Conservation (phyloP, 2,797 vertebrate genomes). For the Hoplostethus atlanticus region DNA sequence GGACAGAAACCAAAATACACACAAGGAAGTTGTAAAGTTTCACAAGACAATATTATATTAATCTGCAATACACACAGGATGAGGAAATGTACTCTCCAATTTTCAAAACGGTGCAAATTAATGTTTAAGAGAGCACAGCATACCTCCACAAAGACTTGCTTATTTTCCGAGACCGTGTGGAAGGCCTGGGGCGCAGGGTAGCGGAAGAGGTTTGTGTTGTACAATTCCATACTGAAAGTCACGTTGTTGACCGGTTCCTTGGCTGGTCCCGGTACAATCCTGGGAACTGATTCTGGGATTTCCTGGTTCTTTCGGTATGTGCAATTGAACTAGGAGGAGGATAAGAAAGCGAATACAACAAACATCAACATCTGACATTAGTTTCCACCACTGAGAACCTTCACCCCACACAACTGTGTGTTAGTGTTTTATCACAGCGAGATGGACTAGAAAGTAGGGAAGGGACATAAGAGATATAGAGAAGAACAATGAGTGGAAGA, state of each 20-base stretch:
- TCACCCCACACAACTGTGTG: slow-evolving; percentile 22
- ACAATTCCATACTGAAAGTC: slow-evolving; percentile 92
- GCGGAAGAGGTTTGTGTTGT: slow-evolving; percentile 77
- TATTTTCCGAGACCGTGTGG: slow-evolving; percentile 73
- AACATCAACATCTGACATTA: slow-evolving; percentile 51
- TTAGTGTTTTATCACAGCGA: slow-evolving; percentile 30
- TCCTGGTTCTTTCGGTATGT: slow-evolving; percentile 81
- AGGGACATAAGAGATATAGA: slow-evolving; percentile 31
- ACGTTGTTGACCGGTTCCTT: slow-evolving; percentile 77
- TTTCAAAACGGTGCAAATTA: neutral
- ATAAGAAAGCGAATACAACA: slow-evolving; percentile 37
- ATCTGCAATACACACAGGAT: slow-evolving; percentile 1
- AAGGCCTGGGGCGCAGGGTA: slow-evolving; percentile 65
- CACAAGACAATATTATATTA: slow-evolving; percentile 8
- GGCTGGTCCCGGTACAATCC: slow-evolving; percentile 38
- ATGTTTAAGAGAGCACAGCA: neutral
- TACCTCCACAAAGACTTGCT: slow-evolving; percentile 84
- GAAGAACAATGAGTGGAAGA: slow-evolving; percentile 37
- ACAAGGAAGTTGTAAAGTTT: neutral
- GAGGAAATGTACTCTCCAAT: neutral
- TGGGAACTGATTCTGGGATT: slow-evolving; percentile 12
- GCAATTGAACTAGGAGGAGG: slow-evolving; percentile 91
- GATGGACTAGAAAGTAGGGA: slow-evolving; percentile 5
- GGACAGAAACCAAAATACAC: slow-evolving; percentile 20
- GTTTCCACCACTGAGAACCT: slow-evolving; percentile 7